Evolutionary conservation across 2,113 vertebrate species (phyloP).

Genomic region (Nibea albiflora): DNA sequence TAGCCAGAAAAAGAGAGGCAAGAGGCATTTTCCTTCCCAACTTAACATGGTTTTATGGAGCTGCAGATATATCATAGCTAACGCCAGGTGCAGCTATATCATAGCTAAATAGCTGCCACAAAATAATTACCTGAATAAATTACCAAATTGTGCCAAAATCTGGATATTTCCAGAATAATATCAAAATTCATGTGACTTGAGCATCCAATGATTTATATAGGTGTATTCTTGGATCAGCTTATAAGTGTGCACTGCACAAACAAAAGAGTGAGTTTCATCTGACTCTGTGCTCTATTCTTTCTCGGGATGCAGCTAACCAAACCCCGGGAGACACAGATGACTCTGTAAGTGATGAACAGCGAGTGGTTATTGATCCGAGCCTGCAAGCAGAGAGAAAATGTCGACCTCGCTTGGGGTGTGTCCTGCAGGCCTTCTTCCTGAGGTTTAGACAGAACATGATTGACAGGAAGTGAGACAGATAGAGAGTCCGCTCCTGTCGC

Average conservation of each 20-base stretch:
- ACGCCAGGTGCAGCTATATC: too few relatives aligned
- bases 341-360: constrained; percentile 59
- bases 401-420: constrained; percentile 20
- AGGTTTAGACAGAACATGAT: constrained; percentile 14
- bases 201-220: not conserved
- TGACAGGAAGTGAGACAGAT: constrained; percentile 11
- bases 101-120: too few relatives aligned
- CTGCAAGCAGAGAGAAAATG: constrained; percentile 49
- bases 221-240: not conserved
- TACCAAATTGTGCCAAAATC: not conserved
- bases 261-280: constrained; percentile 1
- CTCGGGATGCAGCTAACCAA: constrained; percentile 18
- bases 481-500: not conserved
- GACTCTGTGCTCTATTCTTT: not conserved
- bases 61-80: not conserved
- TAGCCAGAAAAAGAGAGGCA: not conserved
- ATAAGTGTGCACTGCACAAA: not conserved
- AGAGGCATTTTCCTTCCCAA: not conserved
- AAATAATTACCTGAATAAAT: not conserved
- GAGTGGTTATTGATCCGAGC: constrained; percentile 57
- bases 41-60: not conserved
- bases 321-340: constrained; percentile 36
- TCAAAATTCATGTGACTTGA: not conserved
- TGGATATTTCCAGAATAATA: not conserved
- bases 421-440: constrained; percentile 18